These are phyloP conservation scores for Lepus americanus DNA, from an alignment of 2,113 vertebrate genomes.

Conservation along the genomic window DNA sequence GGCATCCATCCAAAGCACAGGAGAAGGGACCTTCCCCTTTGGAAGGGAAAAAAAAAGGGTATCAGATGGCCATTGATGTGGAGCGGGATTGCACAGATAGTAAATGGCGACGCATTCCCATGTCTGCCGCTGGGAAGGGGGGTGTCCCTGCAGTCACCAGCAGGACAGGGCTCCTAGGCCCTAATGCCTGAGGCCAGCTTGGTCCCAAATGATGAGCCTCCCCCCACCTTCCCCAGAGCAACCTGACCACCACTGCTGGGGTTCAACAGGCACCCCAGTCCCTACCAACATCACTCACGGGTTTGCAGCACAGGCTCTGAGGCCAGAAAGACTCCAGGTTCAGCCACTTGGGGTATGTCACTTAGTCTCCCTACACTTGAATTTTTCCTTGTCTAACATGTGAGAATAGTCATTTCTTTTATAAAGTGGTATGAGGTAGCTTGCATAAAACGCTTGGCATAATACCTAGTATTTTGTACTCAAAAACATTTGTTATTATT, in stretches of 20 bases:
- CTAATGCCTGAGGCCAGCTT: fast-evolving
- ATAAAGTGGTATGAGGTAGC: no score
- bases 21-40: not conserved
- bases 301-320: not conserved
- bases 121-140: fast-evolving
- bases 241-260: no score
- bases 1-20: no score
- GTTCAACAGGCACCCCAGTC: fast-evolving
- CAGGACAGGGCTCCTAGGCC: no score
- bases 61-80: fast-evolving
- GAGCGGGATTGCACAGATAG: fast-evolving
- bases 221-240: not conserved
- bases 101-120: fast-evolving
- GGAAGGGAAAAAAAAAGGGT: not conserved
- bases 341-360: not conserved
- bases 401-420: not conserved
- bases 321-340: not conserved
- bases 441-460: no score
- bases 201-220: not conserved
- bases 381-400: not conserved
- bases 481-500: no score
- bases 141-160: fast-evolving
- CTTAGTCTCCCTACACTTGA: not conserved
- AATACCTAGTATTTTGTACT: not conserved
- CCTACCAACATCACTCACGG: fast-evolving